Evolutionary conservation across 2,888 invertebrate genomes (phyloP).

Genomic region (Pachliopta kotzebuea): DNA sequence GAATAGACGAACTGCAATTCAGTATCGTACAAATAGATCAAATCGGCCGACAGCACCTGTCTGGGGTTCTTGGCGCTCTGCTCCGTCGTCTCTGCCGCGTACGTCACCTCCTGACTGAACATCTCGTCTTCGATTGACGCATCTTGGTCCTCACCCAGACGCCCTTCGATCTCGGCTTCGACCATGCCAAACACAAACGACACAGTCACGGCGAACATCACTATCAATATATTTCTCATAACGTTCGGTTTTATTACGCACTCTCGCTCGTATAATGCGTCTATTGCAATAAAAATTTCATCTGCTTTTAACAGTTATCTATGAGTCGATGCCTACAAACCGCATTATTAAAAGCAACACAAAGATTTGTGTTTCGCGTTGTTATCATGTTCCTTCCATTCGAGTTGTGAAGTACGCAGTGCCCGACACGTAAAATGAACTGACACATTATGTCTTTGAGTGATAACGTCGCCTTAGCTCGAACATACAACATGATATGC

Average conservation of each 20-base stretch:
- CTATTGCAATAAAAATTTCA: conserved; percentile 11
- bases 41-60: conserved; percentile 9
- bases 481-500: conserved; percentile 7
- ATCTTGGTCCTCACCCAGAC: conserved; percentile 15
- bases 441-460: conserved; percentile 13
- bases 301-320: conserved; percentile 19
- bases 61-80: conserved; percentile 18
- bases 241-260: conserved; percentile 15
- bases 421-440: conserved; percentile 12
- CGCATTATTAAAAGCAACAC: conserved; percentile 14
- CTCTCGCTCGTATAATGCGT: conserved; percentile 3
- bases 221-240: conserved; percentile 11
- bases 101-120: conserved; percentile 21
- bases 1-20: conserved; percentile 2
- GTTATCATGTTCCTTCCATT: conserved; percentile 24
- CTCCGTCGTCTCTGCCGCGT: conserved; percentile 3
- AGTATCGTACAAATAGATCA: neutral
- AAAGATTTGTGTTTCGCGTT: conserved; percentile 25
- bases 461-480: conserved; percentile 20
- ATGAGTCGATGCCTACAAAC: conserved; percentile 23
- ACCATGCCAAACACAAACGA: conserved; percentile 4
- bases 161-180: conserved; percentile 4
- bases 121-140: conserved; percentile 20
- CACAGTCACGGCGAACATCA: conserved; percentile 11
- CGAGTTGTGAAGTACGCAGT: conserved; percentile 27